These are phyloP conservation scores for Drosophila koepferae DNA, from an alignment of 2,888 invertebrate species.

Conservation along the genomic window DNA sequence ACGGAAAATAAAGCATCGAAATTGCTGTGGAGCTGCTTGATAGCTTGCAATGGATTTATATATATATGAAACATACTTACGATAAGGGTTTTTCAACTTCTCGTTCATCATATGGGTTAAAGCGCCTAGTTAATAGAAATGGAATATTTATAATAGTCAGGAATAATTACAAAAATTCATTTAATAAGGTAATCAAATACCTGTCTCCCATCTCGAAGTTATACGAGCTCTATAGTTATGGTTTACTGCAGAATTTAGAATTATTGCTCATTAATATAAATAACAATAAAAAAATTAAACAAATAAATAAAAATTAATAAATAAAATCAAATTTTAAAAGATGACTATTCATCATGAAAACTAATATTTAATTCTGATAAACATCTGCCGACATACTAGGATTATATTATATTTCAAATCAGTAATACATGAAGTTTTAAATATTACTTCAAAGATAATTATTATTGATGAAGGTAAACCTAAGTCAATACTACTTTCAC, in stretches of 20 bases:
- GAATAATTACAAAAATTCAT: not conserved
- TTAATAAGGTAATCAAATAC: not conserved
- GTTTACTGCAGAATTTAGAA: not conserved
- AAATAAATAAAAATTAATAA: no score
- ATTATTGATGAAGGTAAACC: not conserved
- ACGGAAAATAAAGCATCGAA: slow-evolving; percentile 48
- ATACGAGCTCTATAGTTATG: not conserved
- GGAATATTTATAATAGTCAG: not conserved
- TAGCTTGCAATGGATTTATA: not conserved
- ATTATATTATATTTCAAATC: not conserved
- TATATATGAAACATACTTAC: slow-evolving; percentile 38
- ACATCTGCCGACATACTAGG: not conserved
- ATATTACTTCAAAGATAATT: no score
- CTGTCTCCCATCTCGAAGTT: not conserved
- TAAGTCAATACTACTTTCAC: not conserved
- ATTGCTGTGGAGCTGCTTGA: slow-evolving; percentile 19
- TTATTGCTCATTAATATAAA: no score
- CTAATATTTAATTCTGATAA: not conserved
- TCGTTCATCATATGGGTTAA: slow-evolving; percentile 53
- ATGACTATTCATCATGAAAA: not conserved
- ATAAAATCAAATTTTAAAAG: not conserved
- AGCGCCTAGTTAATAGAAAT: not conserved
- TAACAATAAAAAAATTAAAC: no score
- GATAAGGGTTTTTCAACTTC: slow-evolving; percentile 29
- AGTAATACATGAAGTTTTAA: not conserved